Evolutionary conservation across 2,888 invertebrate genomes (phyloP), one percentile per base, ranked within the genome.

Genomic region (Heliothis peltigera): DNA sequence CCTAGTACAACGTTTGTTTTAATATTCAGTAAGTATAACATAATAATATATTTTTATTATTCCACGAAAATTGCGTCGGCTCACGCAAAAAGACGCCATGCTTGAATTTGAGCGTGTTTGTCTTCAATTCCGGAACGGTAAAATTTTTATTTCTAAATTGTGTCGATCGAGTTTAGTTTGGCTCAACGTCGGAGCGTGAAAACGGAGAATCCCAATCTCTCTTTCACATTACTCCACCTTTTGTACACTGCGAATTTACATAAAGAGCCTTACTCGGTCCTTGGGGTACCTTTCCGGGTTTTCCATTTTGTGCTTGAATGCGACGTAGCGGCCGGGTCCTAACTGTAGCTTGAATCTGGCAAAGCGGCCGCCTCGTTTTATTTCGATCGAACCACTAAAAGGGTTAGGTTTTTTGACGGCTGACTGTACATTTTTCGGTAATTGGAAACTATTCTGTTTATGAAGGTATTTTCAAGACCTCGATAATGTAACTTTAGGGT

Each of bases 301-400:
- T 91, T 86, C 92, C 87, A 92, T 93, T 93, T 93, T 91, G 90
- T 90, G 91, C 89, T 88, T 88, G 87, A 92, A 92, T 90, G 89
- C 88, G 88, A 90, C 86, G 84, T 81, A 81, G 81, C 83, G 86
- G 82, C 81, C 83, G 82, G 79, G 79, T 82, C 84, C 84, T 86
- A 85, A 87, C 85, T 86, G 80, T 84, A 82, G 78, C 81, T 82
- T 81, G 89, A 90, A 91, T 91, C 90, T 88, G 88, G 82, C 81
- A 89, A 89, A 89, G 86, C 88, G 87, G 80, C 84, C 84, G 80
- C 82, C 80, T 82, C 84, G 84, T 89, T 92, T 90, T 89, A 91
- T 91, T 91, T 86, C 80, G 86, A 88, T 86, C 83, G 80, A 86
- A 87, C 87, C 85, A 83, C 86, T 83, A 86, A 87, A 86, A 78